Conservation (phyloP, 2,113 vertebrate species). For the Entosphenus tridentatus region DNA sequence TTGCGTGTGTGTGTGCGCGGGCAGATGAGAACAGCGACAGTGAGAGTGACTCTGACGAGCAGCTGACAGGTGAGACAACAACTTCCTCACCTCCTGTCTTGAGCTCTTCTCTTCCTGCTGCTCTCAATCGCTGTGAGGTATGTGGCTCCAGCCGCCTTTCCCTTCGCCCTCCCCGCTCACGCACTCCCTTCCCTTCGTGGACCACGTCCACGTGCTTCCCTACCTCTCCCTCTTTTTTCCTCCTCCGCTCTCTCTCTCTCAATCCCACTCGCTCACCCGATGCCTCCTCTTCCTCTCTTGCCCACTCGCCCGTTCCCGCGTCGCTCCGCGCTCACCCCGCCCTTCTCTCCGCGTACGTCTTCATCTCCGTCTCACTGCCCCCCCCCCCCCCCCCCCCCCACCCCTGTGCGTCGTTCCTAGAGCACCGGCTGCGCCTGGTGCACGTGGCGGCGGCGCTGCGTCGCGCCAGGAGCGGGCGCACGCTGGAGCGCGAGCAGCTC, state of each 20-base stretch:
- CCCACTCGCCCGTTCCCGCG: not conserved
- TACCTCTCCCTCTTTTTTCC: not conserved
- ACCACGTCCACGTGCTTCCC: not conserved
- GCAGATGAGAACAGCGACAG: slow-evolving; percentile 5
- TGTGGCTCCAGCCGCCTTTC: not conserved
- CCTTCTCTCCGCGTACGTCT: not conserved
- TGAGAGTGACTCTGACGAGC: slow-evolving; percentile 5
- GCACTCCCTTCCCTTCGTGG: not conserved
- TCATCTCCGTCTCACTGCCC: not conserved
- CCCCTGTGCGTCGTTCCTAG: not conserved
- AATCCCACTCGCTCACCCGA: not conserved
- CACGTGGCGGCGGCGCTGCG: not conserved
- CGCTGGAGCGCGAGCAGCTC: not conserved
- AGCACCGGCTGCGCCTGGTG: not conserved
- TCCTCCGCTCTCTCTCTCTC: not conserved
- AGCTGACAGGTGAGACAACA: not conserved
- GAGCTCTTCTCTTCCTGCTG: too few relatives aligned
- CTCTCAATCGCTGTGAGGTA: not conserved
- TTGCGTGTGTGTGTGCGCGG: too few relatives aligned
- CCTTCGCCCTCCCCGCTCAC: not conserved
- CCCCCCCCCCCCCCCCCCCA: not conserved
- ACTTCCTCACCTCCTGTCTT: too few relatives aligned
- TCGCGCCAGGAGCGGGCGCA: not conserved
- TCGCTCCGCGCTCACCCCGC: not conserved
- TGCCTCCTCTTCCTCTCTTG: not conserved